These are phyloP conservation scores for Hypolimnas misippus DNA, from an alignment of 2,888 invertebrate genomes.

Conservation along the genomic window DNA sequence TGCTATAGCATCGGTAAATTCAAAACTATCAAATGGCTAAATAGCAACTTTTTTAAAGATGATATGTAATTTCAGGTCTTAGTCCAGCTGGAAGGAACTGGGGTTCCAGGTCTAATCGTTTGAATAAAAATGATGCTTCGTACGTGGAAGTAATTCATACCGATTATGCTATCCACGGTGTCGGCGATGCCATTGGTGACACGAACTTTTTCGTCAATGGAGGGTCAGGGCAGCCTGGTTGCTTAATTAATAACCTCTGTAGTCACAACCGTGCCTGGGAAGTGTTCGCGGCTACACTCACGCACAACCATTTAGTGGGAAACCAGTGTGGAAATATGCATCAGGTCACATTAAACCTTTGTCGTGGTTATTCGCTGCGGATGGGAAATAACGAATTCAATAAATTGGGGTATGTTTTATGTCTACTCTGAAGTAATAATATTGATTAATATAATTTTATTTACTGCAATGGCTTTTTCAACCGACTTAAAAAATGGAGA, in stretches of 20 bases:
- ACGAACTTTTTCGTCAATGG: slow-evolving; percentile 95
- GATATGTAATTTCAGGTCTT: slow-evolving; percentile 51
- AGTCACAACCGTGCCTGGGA: slow-evolving; percentile 62
- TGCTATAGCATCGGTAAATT: too few species aligned
- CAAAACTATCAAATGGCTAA: too few species aligned
- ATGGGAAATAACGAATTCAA: slow-evolving; percentile 54
- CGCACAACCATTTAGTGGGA: slow-evolving; percentile 48
- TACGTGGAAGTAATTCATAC: slow-evolving; percentile 72
- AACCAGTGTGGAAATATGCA: slow-evolving; percentile 48
- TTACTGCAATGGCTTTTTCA: too few species aligned
- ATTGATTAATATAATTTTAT: background rate
- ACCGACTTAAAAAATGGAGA: too few species aligned
- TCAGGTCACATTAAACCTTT: slow-evolving; percentile 53
- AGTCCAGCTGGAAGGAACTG: slow-evolving; percentile 58
- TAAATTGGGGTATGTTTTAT: slow-evolving; percentile 56
- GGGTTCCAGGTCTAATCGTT: slow-evolving; percentile 49
- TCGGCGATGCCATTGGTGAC: slow-evolving; percentile 89
- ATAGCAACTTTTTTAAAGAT: too few species aligned
- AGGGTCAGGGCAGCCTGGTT: slow-evolving; percentile 86
- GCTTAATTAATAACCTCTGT: slow-evolving; percentile 53
- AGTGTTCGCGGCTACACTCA: slow-evolving; percentile 56
- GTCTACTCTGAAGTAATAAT: background rate
- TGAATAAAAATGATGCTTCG: slow-evolving; percentile 53
- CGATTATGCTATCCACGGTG: slow-evolving; percentile 86
- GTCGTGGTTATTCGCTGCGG: slow-evolving; percentile 49